Evolutionary conservation across 2,797 vertebrate genomes (phyloP).

Genomic region (Zonotrichia albicollis): DNA sequence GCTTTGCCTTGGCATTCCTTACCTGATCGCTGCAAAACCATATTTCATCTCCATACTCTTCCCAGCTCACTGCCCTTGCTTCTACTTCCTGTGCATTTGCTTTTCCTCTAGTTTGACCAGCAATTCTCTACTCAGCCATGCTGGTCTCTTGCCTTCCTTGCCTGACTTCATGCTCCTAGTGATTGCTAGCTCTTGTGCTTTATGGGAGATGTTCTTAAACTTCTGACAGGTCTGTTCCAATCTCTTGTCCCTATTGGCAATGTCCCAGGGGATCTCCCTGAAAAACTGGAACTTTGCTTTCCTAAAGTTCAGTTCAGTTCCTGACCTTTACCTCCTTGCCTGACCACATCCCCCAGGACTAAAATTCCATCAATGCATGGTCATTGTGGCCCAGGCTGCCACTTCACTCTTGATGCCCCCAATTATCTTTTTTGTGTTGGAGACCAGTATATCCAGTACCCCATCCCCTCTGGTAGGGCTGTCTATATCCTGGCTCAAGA

Average conservation of each 20-base stretch:
- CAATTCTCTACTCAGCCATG: background rate
- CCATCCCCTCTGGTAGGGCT: background rate
- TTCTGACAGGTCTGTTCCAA: background rate
- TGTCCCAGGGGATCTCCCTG: background rate
- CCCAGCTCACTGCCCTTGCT: background rate
- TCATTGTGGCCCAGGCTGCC: background rate
- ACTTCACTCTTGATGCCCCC: background rate
- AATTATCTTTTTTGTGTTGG: fast-evolving
- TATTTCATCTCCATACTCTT: background rate
- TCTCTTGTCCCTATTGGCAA: background rate
- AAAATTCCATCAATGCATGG: background rate
- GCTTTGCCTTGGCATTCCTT: background rate
- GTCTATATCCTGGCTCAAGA: background rate
- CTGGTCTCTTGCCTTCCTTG: background rate
- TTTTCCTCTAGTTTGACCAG: background rate
- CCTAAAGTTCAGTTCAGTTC: background rate
- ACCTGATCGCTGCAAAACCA: fast-evolving
- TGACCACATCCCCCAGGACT: background rate
- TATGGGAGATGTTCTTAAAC: background rate
- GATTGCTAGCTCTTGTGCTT: background rate
- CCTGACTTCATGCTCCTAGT: background rate
- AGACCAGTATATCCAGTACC: background rate
- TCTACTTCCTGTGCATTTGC: background rate
- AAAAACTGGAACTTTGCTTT: background rate
- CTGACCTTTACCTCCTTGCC: background rate